phyloP scores from a whole-genome alignment of 2,113 vertebrate genomes.

The Scolopax mira region DNA sequence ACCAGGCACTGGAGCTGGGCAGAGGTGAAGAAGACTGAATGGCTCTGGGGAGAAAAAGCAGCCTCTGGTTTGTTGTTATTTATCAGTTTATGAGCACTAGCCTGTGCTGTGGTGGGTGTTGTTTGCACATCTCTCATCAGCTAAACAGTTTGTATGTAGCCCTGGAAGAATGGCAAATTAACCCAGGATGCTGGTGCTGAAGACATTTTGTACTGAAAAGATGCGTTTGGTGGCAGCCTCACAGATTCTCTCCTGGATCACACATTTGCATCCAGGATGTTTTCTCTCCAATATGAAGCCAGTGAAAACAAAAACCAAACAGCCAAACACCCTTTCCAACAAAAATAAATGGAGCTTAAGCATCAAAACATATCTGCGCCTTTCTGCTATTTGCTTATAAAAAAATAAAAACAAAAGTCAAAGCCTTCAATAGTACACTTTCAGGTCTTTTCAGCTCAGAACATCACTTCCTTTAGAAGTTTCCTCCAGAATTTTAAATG shows the following conservation, averaged over 20 bases:
- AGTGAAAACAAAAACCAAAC: conserved; percentile 55
- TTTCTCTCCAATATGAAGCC: conserved; percentile 19
- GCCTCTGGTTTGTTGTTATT: background rate
- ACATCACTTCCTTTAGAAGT: background rate
- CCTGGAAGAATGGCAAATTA: conserved; percentile 35
- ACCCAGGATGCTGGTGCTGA: conserved; percentile 19
- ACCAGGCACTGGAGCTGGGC: background rate
- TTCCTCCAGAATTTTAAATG: background rate
- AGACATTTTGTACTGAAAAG: conserved; percentile 22
- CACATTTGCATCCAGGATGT: conserved; percentile 44
- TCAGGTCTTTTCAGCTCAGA: conserved; percentile 31
- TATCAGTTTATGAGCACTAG: background rate
- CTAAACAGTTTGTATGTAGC: background rate
- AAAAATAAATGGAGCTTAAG: conserved; percentile 48
- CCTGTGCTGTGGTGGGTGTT: background rate
- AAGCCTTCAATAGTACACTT: conserved; percentile 6
- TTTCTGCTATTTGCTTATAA: conserved; percentile 1
- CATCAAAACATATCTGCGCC: conserved; percentile 5
- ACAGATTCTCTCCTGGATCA: conserved; percentile 39
- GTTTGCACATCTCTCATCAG: conserved; percentile 39
- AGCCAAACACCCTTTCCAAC: conserved; percentile 50
- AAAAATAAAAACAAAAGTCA: background rate
- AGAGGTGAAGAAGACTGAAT: background rate
- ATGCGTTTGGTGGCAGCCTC: conserved; percentile 1
- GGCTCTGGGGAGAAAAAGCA: background rate